Evolutionary conservation across 1,140 invertebrate genomes (phyloP).

Genomic region (Euglossa dilemma): DNA sequence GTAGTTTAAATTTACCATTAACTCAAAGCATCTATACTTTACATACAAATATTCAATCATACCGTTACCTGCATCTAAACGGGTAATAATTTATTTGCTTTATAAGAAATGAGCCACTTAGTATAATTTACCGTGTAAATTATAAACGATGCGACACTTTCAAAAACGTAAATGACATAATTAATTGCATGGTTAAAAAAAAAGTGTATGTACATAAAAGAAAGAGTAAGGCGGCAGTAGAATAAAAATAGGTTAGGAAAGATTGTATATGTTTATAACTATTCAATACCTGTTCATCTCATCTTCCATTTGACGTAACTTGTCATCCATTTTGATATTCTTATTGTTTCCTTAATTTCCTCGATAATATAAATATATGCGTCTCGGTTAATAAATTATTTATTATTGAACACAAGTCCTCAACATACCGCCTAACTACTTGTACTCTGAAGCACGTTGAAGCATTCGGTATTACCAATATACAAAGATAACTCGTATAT

Average conservation of each 20-base stretch:
- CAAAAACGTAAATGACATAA: not conserved
- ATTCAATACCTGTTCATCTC: conserved; percentile 89
- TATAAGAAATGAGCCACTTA: conserved; percentile 1
- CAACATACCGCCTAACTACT: not conserved
- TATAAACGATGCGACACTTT: not conserved
- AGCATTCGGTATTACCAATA: not conserved
- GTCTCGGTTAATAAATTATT: not conserved
- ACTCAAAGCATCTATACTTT: not conserved
- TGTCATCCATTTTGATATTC: conserved; percentile 79
- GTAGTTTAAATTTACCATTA: conserved; percentile 37
- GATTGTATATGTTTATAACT: not conserved
- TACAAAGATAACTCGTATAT: not conserved
- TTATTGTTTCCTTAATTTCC: conserved; percentile 43
- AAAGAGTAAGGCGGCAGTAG: not conserved
- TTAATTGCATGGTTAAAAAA: not conserved
- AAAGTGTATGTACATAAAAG: not conserved
- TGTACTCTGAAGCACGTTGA: not conserved
- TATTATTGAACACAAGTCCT: not conserved
- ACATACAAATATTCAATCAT: not conserved
- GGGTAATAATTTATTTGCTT: conserved; percentile 29
- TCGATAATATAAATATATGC: conserved; percentile 41
- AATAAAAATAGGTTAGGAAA: conserved; percentile 20
- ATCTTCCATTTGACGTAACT: conserved; percentile 89
- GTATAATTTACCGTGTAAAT: not conserved
- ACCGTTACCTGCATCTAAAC: conserved; percentile 7